These are phyloP conservation scores for Atta texana DNA, from an alignment of 1,140 invertebrate genomes.

Conservation along the genomic window DNA sequence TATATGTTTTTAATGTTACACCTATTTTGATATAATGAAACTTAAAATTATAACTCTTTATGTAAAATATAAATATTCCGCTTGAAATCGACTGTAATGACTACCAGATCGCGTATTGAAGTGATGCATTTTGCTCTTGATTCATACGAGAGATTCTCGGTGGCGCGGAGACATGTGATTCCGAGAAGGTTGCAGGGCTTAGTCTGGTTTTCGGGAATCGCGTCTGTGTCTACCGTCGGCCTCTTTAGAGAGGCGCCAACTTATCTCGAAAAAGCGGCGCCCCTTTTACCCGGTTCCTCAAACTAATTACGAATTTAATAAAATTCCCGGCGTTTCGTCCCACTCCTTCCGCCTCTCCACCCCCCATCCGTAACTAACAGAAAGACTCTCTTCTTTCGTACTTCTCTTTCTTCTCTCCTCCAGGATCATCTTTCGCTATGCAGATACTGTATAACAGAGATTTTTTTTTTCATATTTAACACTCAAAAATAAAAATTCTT, in stretches of 20 bases:
- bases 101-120: slow-evolving; percentile 38
- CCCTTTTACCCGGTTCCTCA: slow-evolving; percentile 77
- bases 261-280: slow-evolving; percentile 76
- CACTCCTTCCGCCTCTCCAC: too few relatives aligned
- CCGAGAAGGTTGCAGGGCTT: slow-evolving; percentile 58
- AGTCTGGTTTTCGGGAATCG: slow-evolving; percentile 78
- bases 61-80: neutral
- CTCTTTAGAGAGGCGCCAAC: slow-evolving; percentile 74
- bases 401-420: neutral
- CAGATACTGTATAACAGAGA: neutral
- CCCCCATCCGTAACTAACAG: neutral
- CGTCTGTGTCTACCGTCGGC: slow-evolving; percentile 73
- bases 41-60: neutral
- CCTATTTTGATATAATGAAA: neutral
- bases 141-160: slow-evolving; percentile 18
- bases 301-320: slow-evolving; percentile 83
- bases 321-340: slow-evolving; percentile 70
- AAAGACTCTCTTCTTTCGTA: slow-evolving; percentile 35
- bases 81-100: neutral
- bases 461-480: slow-evolving; percentile 7
- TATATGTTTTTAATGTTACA: neutral
- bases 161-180: slow-evolving; percentile 48
- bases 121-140: slow-evolving; percentile 22
- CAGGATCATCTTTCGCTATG: slow-evolving; percentile 36
- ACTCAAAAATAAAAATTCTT: neutral